Evolutionary conservation across 2,888 invertebrate species (phyloP).

Genomic region (Cosmia pyralina): DNA sequence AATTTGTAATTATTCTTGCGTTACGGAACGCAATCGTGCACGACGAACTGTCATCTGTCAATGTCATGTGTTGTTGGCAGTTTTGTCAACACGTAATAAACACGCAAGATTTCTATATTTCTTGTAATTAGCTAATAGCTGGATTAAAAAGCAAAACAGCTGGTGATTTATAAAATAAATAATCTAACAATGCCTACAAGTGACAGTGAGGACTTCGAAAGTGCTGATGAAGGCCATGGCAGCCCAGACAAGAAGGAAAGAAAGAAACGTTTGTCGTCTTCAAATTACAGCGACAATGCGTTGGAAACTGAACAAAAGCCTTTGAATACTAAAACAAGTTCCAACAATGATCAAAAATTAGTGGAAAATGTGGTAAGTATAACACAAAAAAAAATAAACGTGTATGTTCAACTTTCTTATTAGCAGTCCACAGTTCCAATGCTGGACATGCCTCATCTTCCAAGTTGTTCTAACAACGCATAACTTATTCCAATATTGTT

Average conservation of each 20-base stretch:
- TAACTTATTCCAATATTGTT: conserved; percentile 1
- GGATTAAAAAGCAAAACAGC: conserved; percentile 9
- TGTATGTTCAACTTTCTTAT: not conserved
- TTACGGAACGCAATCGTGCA: conserved; percentile 39
- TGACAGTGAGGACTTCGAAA: conserved; percentile 94
- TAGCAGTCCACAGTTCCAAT: not conserved
- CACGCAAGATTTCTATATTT: conserved; percentile 21
- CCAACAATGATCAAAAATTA: conserved; percentile 50
- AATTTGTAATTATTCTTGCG: not conserved
- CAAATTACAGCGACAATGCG: conserved; percentile 83
- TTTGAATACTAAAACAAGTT: conserved; percentile 57
- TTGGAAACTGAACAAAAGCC: conserved; percentile 75
- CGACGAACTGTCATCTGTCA: conserved; percentile 41
- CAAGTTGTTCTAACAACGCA: not conserved
- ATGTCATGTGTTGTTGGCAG: conserved; percentile 63
- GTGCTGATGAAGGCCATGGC: conserved; percentile 92
- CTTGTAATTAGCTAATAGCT: conserved; percentile 11
- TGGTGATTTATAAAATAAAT: not conserved
- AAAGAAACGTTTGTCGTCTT: conserved; percentile 82
- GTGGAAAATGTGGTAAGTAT: conserved; percentile 58
- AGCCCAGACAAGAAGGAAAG: conserved; percentile 79
- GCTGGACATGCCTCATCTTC: not conserved
- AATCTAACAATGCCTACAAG: conserved; percentile 91
- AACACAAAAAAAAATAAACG: not conserved
- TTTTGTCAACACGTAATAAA: conserved; percentile 63